Evolutionary conservation across 2,888 invertebrate genomes (phyloP).

Genomic region (Pharmacophagus antenor): DNA sequence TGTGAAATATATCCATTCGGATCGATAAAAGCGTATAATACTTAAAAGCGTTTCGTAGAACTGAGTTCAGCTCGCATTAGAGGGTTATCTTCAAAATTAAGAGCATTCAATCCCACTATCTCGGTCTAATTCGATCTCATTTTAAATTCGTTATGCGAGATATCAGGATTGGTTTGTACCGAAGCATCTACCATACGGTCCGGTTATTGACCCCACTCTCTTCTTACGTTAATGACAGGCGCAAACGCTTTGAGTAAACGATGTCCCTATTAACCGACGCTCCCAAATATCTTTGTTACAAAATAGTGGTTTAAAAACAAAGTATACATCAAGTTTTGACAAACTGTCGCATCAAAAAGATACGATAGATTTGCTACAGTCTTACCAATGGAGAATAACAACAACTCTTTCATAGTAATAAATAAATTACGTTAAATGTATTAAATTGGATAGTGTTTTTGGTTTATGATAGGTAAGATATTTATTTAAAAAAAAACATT

Average conservation of each 20-base stretch:
- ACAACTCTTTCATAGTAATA: neutral
- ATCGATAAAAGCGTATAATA: conserved; percentile 43
- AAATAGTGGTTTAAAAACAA: conserved; percentile 7
- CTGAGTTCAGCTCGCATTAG: conserved; percentile 63
- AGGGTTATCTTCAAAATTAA: conserved; percentile 72
- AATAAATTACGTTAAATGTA: neutral
- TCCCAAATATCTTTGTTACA: conserved; percentile 9
- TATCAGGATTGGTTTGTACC: conserved; percentile 46
- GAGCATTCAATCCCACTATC: conserved; percentile 62
- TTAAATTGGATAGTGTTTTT: too few species aligned
- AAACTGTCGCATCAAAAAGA: conserved; percentile 37
- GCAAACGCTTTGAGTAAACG: conserved; percentile 58
- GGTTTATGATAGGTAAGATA: too few species aligned
- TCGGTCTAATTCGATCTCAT: conserved; percentile 66
- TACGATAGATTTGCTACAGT: neutral
- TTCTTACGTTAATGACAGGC: conserved; percentile 67
- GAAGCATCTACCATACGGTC: conserved; percentile 46
- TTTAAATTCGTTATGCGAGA: conserved; percentile 53
- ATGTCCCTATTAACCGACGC: conserved; percentile 55
- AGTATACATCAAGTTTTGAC: conserved; percentile 34
- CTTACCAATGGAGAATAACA: neutral
- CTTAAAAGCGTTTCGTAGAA: conserved; percentile 52
- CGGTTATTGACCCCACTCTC: conserved; percentile 68
- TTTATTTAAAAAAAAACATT: too few species aligned
- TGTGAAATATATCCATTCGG: conserved; percentile 17